Conservation (phyloP, 2,797 vertebrate species). For the Eutrigla gurnardus region DNA sequence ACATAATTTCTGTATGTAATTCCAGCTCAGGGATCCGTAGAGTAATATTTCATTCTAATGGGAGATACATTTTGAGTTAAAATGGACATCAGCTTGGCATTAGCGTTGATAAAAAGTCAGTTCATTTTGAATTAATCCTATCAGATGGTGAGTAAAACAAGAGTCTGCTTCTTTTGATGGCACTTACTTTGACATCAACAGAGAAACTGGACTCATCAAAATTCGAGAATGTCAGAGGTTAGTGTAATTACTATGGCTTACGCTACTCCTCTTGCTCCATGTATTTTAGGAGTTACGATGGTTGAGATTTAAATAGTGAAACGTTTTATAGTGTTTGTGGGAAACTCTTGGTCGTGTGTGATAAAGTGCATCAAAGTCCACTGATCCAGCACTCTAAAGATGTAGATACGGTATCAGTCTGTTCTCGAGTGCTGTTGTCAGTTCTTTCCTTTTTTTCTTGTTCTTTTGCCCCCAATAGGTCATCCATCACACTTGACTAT, state of each 20-base stretch:
- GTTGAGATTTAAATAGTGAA: background rate
- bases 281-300: background rate
- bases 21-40: background rate
- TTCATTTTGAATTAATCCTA: background rate
- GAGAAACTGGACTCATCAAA: background rate
- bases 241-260: background rate
- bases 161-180: background rate
- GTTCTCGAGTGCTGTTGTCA: constrained; percentile 11
- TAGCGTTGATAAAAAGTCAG: background rate
- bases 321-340: background rate
- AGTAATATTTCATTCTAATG: background rate
- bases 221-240: background rate
- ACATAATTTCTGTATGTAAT: background rate
- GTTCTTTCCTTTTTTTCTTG: constrained; percentile 1
- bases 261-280: background rate
- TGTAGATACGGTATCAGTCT: background rate
- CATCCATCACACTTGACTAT: constrained; percentile 43
- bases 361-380: background rate
- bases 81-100: background rate
- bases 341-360: background rate
- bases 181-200: background rate
- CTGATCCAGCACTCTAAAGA: constrained; percentile 8
- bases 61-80: background rate
- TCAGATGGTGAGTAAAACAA: background rate
- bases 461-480: constrained; percentile 4